Evolutionary conservation across 2,888 invertebrate species (phyloP), one percentile per base, ranked within the genome.

Genomic region (Callinectes sapidus): DNA sequence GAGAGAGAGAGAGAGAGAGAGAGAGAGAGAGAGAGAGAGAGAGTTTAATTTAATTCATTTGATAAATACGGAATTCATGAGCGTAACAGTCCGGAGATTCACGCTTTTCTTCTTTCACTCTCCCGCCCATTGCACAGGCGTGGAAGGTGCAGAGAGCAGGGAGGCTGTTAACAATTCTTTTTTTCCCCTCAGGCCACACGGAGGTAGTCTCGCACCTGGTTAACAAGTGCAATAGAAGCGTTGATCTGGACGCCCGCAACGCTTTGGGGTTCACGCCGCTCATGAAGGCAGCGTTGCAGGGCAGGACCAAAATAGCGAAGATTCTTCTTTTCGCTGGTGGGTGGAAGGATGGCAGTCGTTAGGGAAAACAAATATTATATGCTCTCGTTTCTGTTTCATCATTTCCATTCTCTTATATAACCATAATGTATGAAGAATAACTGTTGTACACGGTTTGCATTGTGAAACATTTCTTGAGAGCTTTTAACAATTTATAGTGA

Each of bases 281-380:
- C 89, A 96, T 96, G 95, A 97, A 97, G 95, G 97, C 97, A 0
- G 97, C 97, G 3, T 96, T 97, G 35, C 97, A 97, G 95, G 97
- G 97, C 14, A 96, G 97, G 93, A 97, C 97, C 89, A 97, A 97
- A 95, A 97, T 97, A 96, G 97, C 97, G 95, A 97, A 97, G 96
- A 96, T 97, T 92, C 96, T 97, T 35, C 96, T 97, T n/a, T 97
- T 97, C 95, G 97, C 97, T 95, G 97, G 97, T 97, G 66, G n/a
- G 61, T 61, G 23, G 23, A 23, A 61, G 61, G 61, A 48, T 18
- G 61, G 61, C 5, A 61, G 6, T 23, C 2, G 55, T 16, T 42
- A 42, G 8, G 5, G 48, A 10, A 2, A 23, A 23, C 2, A 14
- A 14, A 55, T 16, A 18, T 23, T 23, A 61, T 61, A 61, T 0